A percentile compares a stretch with the other conserved stretches of the same genome.
phyloP scores from a whole-genome alignment of 2,113 vertebrate genomes.

The Bos taurus region DNA sequence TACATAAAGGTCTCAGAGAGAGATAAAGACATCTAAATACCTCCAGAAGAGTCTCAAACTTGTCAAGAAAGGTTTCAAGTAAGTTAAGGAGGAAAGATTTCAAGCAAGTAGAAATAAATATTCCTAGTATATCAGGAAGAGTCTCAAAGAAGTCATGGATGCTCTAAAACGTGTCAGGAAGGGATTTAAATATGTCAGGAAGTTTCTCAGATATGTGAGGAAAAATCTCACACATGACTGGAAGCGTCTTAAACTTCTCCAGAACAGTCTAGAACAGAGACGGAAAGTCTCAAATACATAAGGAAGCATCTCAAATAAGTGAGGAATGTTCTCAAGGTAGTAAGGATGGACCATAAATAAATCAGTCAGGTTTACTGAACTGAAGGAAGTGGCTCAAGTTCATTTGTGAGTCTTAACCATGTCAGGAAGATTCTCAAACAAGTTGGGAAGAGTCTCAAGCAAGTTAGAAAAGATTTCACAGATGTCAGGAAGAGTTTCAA shows the following conservation, averaged over 20 bases:
- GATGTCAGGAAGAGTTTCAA: background rate
- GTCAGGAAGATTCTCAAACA: background rate
- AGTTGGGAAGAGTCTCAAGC: background rate
- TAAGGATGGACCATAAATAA: background rate
- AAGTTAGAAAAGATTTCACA: background rate
- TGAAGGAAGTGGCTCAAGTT: background rate
- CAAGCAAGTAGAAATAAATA: background rate
- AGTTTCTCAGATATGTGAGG: background rate
- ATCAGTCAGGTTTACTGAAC: background rate
- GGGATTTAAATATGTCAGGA: background rate
- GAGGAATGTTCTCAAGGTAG: background rate
- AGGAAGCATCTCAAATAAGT: background rate
- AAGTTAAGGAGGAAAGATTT: background rate
- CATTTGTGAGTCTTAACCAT: background rate
- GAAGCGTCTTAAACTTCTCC: background rate
- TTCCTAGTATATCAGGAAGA: background rate
- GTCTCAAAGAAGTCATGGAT: background rate
- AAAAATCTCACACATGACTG: background rate
- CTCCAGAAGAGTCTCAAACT: background rate
- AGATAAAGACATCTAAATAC: background rate
- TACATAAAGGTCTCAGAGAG: background rate
- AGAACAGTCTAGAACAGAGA: background rate
- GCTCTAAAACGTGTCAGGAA: background rate
- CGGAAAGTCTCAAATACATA: background rate
- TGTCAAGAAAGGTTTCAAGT: slow-evolving; percentile 8